Evolutionary conservation across 2,113 vertebrate species (phyloP).

Genomic region (Eulemur rufifrons): DNA sequence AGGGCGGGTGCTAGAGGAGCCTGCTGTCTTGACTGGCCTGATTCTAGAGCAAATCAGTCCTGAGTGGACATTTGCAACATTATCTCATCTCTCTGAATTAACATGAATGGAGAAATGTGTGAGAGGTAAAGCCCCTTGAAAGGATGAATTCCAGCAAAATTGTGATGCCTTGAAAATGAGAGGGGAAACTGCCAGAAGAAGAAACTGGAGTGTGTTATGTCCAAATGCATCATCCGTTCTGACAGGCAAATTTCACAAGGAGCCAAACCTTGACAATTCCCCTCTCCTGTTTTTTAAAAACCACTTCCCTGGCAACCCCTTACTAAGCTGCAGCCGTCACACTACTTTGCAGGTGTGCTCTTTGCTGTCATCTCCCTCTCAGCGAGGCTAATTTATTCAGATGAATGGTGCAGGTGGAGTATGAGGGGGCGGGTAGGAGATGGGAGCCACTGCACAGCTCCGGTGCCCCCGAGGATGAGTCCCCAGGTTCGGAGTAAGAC

Average conservation of each 20-base stretch:
- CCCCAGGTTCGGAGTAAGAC: not conserved
- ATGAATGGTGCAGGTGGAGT: not conserved
- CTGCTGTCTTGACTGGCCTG: not conserved
- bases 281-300: constrained; percentile 21
- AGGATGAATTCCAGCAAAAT: constrained; percentile 31
- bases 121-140: constrained; percentile 30
- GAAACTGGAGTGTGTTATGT: not conserved
- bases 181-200: not conserved
- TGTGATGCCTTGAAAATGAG: constrained; percentile 20
- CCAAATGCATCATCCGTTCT: constrained; percentile 62
- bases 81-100: not conserved
- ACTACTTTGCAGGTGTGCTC: not conserved
- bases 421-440: fast-evolving
- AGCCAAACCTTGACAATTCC: constrained; percentile 54
- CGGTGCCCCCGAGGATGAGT: not conserved
- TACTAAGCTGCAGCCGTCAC: not conserved
- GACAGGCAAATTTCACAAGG: constrained; percentile 63
- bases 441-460: too few species aligned
- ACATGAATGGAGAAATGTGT: not conserved
- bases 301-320: constrained; percentile 4
- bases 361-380: not conserved
- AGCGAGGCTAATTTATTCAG: not conserved
- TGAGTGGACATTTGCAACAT: not conserved
- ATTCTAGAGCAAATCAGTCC: not conserved
- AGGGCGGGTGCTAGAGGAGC: not conserved